Evolutionary conservation across 2,888 invertebrate species (phyloP), one percentile per base, ranked within the genome.

Genomic region (Nudaria mundana): DNA sequence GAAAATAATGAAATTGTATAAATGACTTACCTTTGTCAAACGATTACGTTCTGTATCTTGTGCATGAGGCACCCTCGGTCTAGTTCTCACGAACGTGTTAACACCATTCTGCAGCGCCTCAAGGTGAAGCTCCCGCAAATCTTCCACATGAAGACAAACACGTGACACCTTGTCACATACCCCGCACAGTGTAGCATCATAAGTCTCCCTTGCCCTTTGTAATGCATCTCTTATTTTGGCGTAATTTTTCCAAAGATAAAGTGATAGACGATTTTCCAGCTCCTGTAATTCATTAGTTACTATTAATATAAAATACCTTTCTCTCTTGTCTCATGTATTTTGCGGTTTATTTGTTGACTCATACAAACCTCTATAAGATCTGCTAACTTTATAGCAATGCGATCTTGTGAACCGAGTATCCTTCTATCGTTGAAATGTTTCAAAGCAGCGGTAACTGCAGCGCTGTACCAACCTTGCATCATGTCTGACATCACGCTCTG

Each of bases 1-100:
- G n/a, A n/a, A n/a, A n/a, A n/a, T n/a, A n/a, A n/a, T n/a, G n/a
- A n/a, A n/a, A n/a, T n/a, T n/a, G n/a, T n/a, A n/a, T n/a, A n/a
- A n/a, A n/a, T n/a, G n/a, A 20, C n/a, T 98, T 0, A 99, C 99
- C 81, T 98, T 97, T 0, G 99, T 99, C 51, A 99, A 88, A 71
- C 98, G 97, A 68, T 97, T 95, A 24, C 98, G 98, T 80, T 33
- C 33, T 5, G 15, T 34, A 13, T 51, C 53, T 3, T 41, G 16
- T 0, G 38, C 48, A 1, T 8, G 26, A 4, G 43, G 37, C 0
- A 41, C 12, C 10, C 7, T 25, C 39, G 36, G 4, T 40, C 56
- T 0, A 15, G 24, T 11, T 2, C 24, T 5, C 1, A 18, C 8
- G 5, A 22, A 13, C 2, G 40, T 48, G 4, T 26, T 40, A 0